Evolutionary conservation across 2,888 invertebrate genomes (phyloP).

Genomic region (Conus canariensis): DNA sequence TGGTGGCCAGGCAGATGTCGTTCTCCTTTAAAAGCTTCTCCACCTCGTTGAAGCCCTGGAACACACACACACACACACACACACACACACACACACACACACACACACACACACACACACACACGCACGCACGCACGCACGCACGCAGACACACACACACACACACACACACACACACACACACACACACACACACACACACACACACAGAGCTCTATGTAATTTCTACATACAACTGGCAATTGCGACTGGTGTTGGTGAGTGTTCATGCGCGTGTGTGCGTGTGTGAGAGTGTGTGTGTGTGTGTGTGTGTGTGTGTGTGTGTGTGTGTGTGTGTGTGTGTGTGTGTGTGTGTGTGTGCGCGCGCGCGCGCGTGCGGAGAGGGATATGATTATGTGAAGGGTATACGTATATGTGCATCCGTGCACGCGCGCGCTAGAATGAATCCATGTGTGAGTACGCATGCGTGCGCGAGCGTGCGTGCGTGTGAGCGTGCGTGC

Average conservation of each 20-base stretch:
- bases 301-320: neutral
- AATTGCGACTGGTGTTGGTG: too few species aligned
- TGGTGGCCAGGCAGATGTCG: constrained; percentile 95
- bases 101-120: constrained; percentile 13
- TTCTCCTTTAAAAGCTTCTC: constrained; percentile 90
- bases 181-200: neutral
- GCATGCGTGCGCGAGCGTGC: neutral
- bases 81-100: neutral
- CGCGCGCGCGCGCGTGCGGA: neutral
- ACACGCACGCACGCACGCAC: neutral
- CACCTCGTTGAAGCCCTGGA: constrained; percentile 94
- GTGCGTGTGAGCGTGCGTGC: neutral
- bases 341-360: too few species aligned
- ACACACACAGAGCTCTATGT: too few species aligned
- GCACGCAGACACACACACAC: neutral
- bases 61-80: neutral
- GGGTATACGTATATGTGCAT: too few species aligned
- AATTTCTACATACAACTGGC: neutral
- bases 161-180: neutral
- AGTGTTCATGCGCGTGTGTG: neutral
- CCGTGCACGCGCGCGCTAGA: neutral
- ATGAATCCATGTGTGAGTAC: too few species aligned
- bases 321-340: too few species aligned
- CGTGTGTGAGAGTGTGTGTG: neutral
- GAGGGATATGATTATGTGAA: neutral